These are phyloP conservation scores for Leiothrix lutea DNA, from an alignment of 2,113 vertebrate genomes.

Conservation along the genomic window DNA sequence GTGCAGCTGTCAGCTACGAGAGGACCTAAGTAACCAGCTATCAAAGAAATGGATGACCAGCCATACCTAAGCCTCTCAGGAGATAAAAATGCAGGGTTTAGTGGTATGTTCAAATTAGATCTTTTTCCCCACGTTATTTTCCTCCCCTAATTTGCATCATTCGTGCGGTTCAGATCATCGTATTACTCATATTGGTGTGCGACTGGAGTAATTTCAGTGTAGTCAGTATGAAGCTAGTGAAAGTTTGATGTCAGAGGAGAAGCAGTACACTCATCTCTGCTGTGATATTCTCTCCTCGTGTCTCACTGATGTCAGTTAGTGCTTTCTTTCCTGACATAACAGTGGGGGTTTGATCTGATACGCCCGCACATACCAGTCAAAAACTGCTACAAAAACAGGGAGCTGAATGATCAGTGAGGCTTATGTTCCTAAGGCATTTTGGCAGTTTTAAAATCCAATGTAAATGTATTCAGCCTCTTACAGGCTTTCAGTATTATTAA, in stretches of 20 bases:
- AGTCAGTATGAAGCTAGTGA: neutral
- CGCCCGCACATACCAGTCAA: neutral
- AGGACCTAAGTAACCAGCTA: neutral
- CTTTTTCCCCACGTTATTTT: neutral
- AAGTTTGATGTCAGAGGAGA: neutral
- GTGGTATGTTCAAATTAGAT: neutral
- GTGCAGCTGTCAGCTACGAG: neutral
- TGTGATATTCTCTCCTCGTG: neutral
- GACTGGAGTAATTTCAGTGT: neutral
- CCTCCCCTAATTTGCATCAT: neutral
- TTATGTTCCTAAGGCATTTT: conserved; percentile 9
- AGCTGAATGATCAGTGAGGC: neutral
- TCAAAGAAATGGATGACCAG: neutral
- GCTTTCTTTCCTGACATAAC: conserved; percentile 27
- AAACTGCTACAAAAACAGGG: conserved; percentile 20
- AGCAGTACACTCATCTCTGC: neutral
- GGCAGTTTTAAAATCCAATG: neutral
- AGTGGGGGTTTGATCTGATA: conserved; percentile 19
- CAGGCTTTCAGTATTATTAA: neutral
- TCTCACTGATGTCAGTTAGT: neutral
- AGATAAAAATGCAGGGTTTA: neutral
- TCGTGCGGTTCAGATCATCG: neutral
- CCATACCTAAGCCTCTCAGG: neutral
- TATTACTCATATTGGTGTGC: neutral
- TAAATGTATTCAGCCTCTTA: neutral